phyloP scores from a whole-genome alignment of 2,888 invertebrate genomes.

The Drosophila demipolita region DNA sequence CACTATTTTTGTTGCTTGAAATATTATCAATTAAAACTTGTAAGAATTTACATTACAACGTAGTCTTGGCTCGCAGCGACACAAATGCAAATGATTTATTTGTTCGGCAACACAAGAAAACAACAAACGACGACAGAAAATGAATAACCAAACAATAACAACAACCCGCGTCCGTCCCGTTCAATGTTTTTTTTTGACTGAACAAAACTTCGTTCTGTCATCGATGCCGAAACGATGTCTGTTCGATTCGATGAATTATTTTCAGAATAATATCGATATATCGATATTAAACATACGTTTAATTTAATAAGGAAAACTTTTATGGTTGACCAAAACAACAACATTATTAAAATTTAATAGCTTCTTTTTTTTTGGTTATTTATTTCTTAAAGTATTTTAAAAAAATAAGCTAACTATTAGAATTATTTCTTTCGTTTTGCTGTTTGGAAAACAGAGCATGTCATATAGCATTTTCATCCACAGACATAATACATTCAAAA shows the following conservation, averaged over 20 bases:
- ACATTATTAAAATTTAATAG: neutral
- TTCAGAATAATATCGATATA: neutral
- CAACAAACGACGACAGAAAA: conserved; percentile 62
- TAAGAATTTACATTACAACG: conserved; percentile 56
- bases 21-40: conserved; percentile 55
- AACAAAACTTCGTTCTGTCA: conserved; percentile 27
- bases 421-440: neutral
- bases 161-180: conserved; percentile 47
- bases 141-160: conserved; percentile 65
- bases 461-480: too few species aligned
- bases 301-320: neutral
- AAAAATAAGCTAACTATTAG: neutral
- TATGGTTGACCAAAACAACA: neutral
- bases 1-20: conserved; percentile 7
- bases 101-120: conserved; percentile 63
- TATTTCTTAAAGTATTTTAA: neutral
- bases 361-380: too few species aligned
- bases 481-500: neutral
- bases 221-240: conserved; percentile 27
- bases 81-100: conserved; percentile 43
- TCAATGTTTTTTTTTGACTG: conserved; percentile 54
- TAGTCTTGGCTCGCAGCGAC: conserved; percentile 21
- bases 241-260: conserved; percentile 9
- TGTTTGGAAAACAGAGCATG: neutral
- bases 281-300: neutral